These are phyloP conservation scores for Trypoxylon attenuatum DNA, from an alignment of 2,888 invertebrate genomes.

Conservation along the genomic window DNA sequence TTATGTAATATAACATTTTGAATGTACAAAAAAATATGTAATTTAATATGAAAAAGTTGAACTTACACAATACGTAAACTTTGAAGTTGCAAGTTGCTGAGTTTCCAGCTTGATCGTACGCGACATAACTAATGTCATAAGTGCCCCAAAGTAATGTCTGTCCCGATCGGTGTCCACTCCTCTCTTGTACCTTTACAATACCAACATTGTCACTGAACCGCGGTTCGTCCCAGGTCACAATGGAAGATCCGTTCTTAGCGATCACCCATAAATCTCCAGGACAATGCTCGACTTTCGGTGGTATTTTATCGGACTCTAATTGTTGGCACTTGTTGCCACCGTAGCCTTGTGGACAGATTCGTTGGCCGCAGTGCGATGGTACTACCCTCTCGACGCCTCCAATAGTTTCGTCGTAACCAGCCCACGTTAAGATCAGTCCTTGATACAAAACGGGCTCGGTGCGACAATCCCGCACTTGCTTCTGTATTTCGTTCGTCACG, in stretches of 20 bases:
- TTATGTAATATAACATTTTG: not conserved
- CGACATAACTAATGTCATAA: conserved; percentile 95
- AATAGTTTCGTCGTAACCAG: conserved; percentile 91
- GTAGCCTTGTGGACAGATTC: conserved; percentile 91
- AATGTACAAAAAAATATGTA: not conserved
- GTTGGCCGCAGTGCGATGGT: conserved; percentile 93
- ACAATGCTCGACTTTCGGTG: conserved; percentile 92
- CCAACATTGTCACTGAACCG: conserved; percentile 93
- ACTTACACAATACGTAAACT: conserved; percentile 90
- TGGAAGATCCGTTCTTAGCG: conserved; percentile 92
- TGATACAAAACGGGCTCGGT: conserved; percentile 93
- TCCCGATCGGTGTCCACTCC: conserved; percentile 90
- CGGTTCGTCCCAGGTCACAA: conserved; percentile 94
- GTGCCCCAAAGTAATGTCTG: conserved; percentile 92
- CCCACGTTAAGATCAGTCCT: conserved; percentile 92
- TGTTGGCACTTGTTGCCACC: conserved; percentile 90
- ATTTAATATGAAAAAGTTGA: not conserved
- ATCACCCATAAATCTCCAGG: conserved; percentile 96
- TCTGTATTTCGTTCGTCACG: conserved; percentile 93
- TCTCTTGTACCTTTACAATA: conserved; percentile 86
- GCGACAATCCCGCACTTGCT: conserved; percentile 94
- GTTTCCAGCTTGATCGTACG: conserved; percentile 93
- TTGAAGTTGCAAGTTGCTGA: conserved; percentile 94
- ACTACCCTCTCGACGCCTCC: conserved; percentile 94
- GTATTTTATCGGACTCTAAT: conserved; percentile 87